These are phyloP conservation scores for human DNA, from an alignment of 2,113 vertebrate genomes.

Conservation along the genomic window GRCh38 chr7:132874501-132875000, in stretches of 20 bases:
- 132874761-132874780: neutral
- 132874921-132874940: neutral
- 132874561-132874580: constrained; percentile 43
- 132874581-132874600: neutral
- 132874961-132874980: neutral
- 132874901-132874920: neutral
- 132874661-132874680: neutral
- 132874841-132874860: neutral
- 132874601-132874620: neutral
- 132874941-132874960: neutral
- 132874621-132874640: neutral
- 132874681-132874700: neutral
- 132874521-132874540: neutral
- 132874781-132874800: neutral
- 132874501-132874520: neutral
- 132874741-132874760: neutral
- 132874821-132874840: neutral
- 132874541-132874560: neutral
- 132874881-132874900: neutral
- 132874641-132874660: neutral
- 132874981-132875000: neutral
- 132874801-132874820: neutral
- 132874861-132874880: neutral
- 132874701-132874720: neutral
- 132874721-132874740: neutral